These are phyloP conservation scores for Phymanthus crucifer DNA, from an alignment of 92 coral and sea anemone genomes.

Conservation along the genomic window DNA sequence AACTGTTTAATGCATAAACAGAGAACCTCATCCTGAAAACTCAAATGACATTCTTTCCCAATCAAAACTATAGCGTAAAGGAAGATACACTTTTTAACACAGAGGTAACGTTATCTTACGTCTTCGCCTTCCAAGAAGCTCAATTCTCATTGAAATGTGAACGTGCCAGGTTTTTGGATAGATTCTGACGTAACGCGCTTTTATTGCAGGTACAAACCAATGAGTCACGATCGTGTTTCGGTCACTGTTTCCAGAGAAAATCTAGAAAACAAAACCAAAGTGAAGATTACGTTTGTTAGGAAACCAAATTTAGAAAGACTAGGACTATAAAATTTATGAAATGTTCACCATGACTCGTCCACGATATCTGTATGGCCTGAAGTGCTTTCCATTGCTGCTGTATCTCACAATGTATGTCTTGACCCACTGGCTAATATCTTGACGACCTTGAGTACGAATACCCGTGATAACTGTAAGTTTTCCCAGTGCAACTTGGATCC, in stretches of 20 bases:
- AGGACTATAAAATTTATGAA: not conserved
- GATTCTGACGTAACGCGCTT: conserved; percentile 45
- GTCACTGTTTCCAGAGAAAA: conserved; percentile 55
- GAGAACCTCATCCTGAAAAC: no score
- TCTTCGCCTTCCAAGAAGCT: conserved; percentile 47
- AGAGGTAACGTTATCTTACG: conserved; percentile 29
- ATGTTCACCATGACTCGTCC: conserved; percentile 32
- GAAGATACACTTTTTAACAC: not conserved
- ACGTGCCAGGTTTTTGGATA: conserved; percentile 45
- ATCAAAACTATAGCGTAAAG: no score
- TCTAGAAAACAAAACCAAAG: conserved; percentile 10
- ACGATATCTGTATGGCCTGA: conserved; percentile 43
- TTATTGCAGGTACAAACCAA: conserved; percentile 38
- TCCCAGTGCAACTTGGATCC: conserved; percentile 77
- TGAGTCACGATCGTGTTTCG: conserved; percentile 43
- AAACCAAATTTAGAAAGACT: not conserved
- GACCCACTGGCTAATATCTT: conserved; percentile 77
- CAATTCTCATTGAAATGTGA: conserved; percentile 60
- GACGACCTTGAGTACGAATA: conserved; percentile 75
- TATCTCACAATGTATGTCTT: conserved; percentile 66
- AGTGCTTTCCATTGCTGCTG: conserved; percentile 52
- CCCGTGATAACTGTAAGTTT: conserved; percentile 51
- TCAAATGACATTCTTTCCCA: no score
- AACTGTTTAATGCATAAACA: no score
- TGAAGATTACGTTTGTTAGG: not conserved